Conservation (phyloP, 2,888 invertebrate species). For the Ditylenchus weischeri region DNA sequence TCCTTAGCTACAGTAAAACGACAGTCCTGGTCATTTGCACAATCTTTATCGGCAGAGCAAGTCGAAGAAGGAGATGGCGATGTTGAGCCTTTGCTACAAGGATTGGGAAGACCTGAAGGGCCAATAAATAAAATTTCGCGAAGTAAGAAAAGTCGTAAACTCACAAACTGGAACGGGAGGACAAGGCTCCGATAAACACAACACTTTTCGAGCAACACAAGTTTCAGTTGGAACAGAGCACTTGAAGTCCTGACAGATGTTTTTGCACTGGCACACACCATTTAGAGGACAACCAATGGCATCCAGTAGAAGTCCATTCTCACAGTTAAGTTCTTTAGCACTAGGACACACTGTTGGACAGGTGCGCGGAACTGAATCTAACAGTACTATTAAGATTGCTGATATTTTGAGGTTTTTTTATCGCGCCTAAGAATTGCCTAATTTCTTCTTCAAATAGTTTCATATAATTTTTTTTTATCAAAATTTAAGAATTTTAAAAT, state of each 20-base stretch:
- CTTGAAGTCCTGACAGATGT: conserved; percentile 41
- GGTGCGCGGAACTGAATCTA: conserved; percentile 29
- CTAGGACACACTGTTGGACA: conserved; percentile 31
- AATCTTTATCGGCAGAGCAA: conserved; percentile 27
- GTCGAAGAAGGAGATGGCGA: background rate
- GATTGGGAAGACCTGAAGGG: conserved; percentile 28
- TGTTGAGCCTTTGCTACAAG: conserved; percentile 20
- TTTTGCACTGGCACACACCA: conserved; percentile 40
- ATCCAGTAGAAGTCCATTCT: conserved; percentile 39
- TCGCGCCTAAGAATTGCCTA: no score
- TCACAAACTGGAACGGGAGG: conserved; percentile 38
- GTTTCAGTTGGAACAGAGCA: conserved; percentile 33
- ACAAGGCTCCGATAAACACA: conserved; percentile 33
- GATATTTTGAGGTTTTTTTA: no score
- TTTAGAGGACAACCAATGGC: conserved; percentile 40
- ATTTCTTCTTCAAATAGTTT: no score
- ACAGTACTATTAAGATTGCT: no score
- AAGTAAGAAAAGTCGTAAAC: background rate
- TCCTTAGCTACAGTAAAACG: conserved; percentile 8
- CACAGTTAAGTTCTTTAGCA: conserved; percentile 27
- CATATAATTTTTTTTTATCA: no score
- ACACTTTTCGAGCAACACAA: conserved; percentile 32
- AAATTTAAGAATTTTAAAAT: no score
- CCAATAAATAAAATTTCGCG: background rate
- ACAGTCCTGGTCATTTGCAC: conserved; percentile 21